Evolutionary conservation across 2,888 invertebrate genomes (phyloP), one percentile per base, ranked within the genome.

Genomic region (Parasteatoda lunata): DNA sequence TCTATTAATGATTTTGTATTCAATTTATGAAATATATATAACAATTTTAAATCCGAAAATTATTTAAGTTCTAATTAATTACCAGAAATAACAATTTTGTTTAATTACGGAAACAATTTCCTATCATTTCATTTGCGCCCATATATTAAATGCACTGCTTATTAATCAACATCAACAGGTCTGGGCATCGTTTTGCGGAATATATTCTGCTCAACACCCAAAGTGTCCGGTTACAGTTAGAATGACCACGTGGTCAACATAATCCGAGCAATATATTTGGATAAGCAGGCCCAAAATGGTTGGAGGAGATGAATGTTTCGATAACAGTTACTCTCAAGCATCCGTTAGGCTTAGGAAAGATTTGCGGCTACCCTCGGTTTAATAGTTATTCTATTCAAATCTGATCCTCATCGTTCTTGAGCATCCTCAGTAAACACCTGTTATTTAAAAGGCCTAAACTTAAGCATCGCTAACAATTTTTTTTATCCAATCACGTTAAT

Each of bases 271-370:
- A 65, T 76, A 68, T 79, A 71, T 69, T 48, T 15, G 45, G 59
- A 49, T 47, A 59, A 7, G 54, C 54, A 66, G 80, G 6, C 69
- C 30, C 64, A 49, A 65, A 8, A 5, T 30, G 64, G 82, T 64
- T 5, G 59, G 59, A 70, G 30, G 68, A 9, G 69, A 69, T 69
- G 45, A 45, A 48, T 48, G 13, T 45, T 48, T 11, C 7, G 48
- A 3, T 15, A 77, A 51, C 30, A 13, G 0, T 47, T 47, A 59
- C 49, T 8, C 49, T 47, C 47, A 8, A 13, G 52, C 83, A 77
- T 84, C 72, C 51, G 65, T 84, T 77, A 84, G 71, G 83, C 64
- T 84, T 84, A 84, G n/a, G 7, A 66, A 47, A 70, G 83, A 84
- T 84, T 30, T 84, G 77, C 45, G 72, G 77, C 15, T 47, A 47